Evolutionary conservation across 1,140 invertebrate genomes (phyloP).

Genomic region (Bombus breviceps): DNA sequence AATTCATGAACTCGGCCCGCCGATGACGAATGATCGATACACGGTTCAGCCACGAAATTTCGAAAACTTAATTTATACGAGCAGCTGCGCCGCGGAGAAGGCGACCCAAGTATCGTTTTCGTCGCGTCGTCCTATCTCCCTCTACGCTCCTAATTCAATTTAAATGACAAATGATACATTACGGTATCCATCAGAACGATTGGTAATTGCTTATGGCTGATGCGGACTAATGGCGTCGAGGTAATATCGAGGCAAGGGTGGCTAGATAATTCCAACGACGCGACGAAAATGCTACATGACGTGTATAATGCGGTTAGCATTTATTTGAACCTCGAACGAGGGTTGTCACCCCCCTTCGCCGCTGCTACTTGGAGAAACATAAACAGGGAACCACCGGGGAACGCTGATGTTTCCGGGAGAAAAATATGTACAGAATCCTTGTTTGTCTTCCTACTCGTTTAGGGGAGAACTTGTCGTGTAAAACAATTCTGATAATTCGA

Average conservation of each 20-base stretch:
- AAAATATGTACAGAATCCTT: constrained; percentile 38
- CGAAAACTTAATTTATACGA: constrained; percentile 32
- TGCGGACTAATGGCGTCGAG: constrained; percentile 56
- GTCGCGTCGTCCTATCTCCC: neutral
- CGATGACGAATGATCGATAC: constrained; percentile 30
- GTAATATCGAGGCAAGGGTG: constrained; percentile 39
- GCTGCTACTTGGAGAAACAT: constrained; percentile 30
- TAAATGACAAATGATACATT: constrained; percentile 61
- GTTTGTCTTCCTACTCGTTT: constrained; percentile 18
- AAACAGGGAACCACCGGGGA: constrained; percentile 46
- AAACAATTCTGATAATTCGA: constrained; percentile 3
- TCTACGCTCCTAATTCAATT: constrained; percentile 50
- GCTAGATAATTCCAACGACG: constrained; percentile 44
- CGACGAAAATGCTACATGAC: constrained; percentile 61
- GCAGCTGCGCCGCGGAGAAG: constrained; percentile 5
- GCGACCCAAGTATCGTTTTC: constrained; percentile 43
- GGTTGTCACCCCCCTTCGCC: constrained; percentile 41
- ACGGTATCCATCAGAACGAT: constrained; percentile 59
- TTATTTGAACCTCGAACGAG: constrained; percentile 58
- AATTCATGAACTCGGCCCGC: constrained; percentile 5
- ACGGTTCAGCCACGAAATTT: constrained; percentile 10
- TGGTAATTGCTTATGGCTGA: constrained; percentile 61
- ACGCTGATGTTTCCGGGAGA: constrained; percentile 11
- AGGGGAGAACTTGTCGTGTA: constrained; percentile 4
- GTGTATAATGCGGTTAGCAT: constrained; percentile 66